phyloP scores from a whole-genome alignment of 2,113 vertebrate genomes.

The Oenanthe oenanthe region DNA sequence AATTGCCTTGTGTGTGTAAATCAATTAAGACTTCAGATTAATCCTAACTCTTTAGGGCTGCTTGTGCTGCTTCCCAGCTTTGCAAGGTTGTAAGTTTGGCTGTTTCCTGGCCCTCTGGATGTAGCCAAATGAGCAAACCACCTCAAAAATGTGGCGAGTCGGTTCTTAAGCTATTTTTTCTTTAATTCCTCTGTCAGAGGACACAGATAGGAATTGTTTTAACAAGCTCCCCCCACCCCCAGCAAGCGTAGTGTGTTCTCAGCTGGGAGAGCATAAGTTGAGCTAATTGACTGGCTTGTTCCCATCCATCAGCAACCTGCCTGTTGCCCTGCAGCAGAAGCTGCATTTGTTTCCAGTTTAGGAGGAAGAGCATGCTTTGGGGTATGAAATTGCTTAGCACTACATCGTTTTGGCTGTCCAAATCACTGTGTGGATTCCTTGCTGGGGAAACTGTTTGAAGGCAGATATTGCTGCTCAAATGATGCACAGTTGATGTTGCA shows the following conservation, averaged over 20 bases:
- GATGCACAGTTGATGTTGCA: background rate
- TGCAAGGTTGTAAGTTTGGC: background rate
- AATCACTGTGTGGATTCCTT: background rate
- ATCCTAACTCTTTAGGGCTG: background rate
- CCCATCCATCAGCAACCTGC: background rate
- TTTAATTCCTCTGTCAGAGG: background rate
- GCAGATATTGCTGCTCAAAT: background rate
- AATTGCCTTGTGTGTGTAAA: background rate
- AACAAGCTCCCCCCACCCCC: background rate
- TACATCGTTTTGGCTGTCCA: background rate
- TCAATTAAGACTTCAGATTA: background rate
- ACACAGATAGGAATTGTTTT: background rate
- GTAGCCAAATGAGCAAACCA: background rate
- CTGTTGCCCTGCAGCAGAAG: background rate
- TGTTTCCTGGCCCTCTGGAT: background rate
- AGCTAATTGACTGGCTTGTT: background rate
- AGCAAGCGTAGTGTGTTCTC: background rate
- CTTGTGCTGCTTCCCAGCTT: background rate
- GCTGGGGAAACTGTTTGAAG: background rate
- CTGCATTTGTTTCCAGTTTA: background rate
- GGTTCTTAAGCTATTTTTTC: background rate
- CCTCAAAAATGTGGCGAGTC: background rate
- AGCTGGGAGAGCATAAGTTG: background rate
- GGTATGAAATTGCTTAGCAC: background rate
- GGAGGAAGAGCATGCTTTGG: background rate